phyloP scores from a whole-genome alignment of 2,797 vertebrate genomes.

The Myotis findleyi region DNA sequence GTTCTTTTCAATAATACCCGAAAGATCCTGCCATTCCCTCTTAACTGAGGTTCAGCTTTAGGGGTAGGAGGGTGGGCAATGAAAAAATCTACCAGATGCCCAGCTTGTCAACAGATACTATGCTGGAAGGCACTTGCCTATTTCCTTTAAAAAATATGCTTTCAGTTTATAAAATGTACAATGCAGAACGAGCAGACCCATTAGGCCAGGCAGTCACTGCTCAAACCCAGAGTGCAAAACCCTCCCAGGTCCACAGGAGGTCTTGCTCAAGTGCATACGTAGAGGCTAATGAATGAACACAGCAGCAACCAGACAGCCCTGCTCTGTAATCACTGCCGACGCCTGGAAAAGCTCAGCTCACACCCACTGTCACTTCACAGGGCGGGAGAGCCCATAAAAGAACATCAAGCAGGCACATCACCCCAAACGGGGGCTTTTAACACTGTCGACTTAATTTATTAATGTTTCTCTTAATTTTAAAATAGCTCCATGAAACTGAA shows the following conservation, averaged over 20 bases:
- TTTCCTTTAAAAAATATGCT: constrained; percentile 39
- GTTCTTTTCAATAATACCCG: background rate
- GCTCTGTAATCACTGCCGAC: background rate
- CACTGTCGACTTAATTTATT: constrained; percentile 27
- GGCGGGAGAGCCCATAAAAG: constrained; percentile 46
- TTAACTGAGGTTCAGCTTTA: background rate
- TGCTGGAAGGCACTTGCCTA: background rate
- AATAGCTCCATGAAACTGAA: constrained; percentile 52
- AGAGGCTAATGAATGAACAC: background rate
- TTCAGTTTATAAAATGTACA: constrained; percentile 35
- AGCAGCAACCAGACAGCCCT: constrained; percentile 48
- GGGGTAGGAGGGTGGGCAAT: background rate
- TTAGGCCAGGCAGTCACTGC: background rate
- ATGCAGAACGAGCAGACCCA: constrained; percentile 5
- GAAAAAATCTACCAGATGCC: background rate
- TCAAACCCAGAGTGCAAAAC: constrained; percentile 3
- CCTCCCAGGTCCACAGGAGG: constrained; percentile 38
- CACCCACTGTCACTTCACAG: background rate
- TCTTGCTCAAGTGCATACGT: background rate
- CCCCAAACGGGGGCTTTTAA: background rate
- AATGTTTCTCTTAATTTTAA: constrained; percentile 54
- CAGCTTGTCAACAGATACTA: background rate
- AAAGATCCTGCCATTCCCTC: background rate
- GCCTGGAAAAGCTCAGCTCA: constrained; percentile 46
- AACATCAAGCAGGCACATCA: constrained; percentile 8